Conservation (phyloP, 1,140 invertebrate species). For the Psilanteris sp. region DNA sequence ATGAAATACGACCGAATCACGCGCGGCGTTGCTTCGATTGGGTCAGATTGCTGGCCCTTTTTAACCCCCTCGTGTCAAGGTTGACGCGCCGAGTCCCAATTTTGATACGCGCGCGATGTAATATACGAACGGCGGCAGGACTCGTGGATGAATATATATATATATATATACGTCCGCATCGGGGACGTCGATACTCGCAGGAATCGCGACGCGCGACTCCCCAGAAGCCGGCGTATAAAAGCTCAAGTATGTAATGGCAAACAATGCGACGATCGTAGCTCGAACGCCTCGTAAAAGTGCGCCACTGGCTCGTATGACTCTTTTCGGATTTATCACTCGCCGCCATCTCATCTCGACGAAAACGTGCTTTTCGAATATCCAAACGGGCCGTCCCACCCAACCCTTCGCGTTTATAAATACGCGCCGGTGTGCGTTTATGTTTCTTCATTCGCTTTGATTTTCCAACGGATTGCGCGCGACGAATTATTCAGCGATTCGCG, state of each 20-base stretch:
- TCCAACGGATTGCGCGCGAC: no score
- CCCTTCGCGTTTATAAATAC: slow-evolving; percentile 25
- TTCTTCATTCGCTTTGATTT: slow-evolving; percentile 27
- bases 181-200: slow-evolving; percentile 45
- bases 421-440: slow-evolving; percentile 19
- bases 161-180: slow-evolving; percentile 12
- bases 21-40: no score
- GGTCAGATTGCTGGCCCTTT: no score
- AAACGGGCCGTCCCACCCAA: slow-evolving; percentile 40
- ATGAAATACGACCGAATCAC: no score
- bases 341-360: slow-evolving; percentile 61
- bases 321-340: slow-evolving; percentile 59
- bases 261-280: slow-evolving; percentile 61
- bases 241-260: slow-evolving; percentile 61
- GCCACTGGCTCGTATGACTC: slow-evolving; percentile 56
- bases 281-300: slow-evolving; percentile 63
- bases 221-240: slow-evolving; percentile 54
- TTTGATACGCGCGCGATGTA: slow-evolving; percentile 5
- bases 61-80: no score
- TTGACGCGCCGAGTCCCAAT: no score
- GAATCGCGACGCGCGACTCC: slow-evolving; percentile 49
- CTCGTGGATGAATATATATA: slow-evolving; percentile 14
- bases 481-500: no score
- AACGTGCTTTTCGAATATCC: slow-evolving; percentile 51
- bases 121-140: slow-evolving; percentile 9